Percentiles rank a stretch among this genome's conserved stretches.
phyloP scores from a whole-genome alignment of 2,888 invertebrate genomes.

The Podotricha telesiphe region DNA sequence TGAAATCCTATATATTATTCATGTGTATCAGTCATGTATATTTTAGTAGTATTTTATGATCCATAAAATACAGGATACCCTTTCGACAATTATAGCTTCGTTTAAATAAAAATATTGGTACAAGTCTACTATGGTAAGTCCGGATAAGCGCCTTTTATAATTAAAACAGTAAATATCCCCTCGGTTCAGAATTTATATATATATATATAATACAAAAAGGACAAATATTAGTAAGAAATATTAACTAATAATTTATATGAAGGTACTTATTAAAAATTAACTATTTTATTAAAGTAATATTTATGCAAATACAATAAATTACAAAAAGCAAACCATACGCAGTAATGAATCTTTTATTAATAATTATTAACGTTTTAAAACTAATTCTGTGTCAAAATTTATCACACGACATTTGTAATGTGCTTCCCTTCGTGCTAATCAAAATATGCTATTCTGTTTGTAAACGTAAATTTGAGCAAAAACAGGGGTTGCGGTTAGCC shows the following conservation, averaged over 20 bases:
- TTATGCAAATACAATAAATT: not conserved
- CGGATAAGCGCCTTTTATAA: conserved; percentile 24
- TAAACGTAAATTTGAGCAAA: conserved; percentile 65
- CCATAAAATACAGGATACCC: not conserved
- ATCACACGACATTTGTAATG: conserved; percentile 48
- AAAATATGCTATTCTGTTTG: conserved; percentile 78
- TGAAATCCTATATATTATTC: no score
- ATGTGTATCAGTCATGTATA: no score
- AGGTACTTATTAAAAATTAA: no score
- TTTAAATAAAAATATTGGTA: conserved; percentile 22
- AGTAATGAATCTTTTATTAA: conserved; percentile 26
- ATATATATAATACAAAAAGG: no score
- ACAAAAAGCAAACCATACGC: conserved; percentile 28
- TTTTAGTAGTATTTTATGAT: not conserved
- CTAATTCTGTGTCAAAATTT: conserved; percentile 60
- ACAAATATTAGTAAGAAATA: not conserved
- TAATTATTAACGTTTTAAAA: conserved; percentile 49
- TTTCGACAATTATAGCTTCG: conserved; percentile 20
- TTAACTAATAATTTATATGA: not conserved
- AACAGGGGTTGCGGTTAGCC: conserved; percentile 68
- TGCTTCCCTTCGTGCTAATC: conserved; percentile 68
- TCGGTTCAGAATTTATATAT: conserved; percentile 8
- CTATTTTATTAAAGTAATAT: no score
- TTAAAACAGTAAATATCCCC: conserved; percentile 25
- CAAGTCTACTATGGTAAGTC: conserved; percentile 22